phyloP scores from a whole-genome alignment of 1,140 invertebrate species.

The Bombus consobrinus region DNA sequence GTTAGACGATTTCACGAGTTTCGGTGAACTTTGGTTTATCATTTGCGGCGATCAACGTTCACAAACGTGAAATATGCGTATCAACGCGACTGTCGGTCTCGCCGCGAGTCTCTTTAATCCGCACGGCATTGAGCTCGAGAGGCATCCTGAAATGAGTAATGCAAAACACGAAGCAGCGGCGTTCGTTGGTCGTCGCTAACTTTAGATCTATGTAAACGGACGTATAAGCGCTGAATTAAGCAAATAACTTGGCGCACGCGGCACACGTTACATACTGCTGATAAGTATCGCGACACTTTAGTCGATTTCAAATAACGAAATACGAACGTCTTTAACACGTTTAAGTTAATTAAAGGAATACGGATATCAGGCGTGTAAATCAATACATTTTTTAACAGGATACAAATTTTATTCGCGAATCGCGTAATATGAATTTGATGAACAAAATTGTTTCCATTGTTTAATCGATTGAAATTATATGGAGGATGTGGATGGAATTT shows the following conservation, averaged over 20 bases:
- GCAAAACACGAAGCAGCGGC: constrained; percentile 28
- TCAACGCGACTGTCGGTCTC: neutral
- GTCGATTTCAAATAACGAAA: neutral
- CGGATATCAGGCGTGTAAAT: too few relatives aligned
- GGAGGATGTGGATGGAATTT: too few relatives aligned
- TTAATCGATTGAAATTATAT: too few relatives aligned
- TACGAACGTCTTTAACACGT: neutral
- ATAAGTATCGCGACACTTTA: neutral
- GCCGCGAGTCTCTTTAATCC: constrained; percentile 1
- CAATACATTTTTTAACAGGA: neutral
- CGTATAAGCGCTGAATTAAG: constrained; percentile 61
- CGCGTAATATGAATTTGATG: too few relatives aligned
- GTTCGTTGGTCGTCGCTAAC: constrained; percentile 56
- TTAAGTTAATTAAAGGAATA: neutral
- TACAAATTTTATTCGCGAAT: too few relatives aligned
- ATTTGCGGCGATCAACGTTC: neutral
- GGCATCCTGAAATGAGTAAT: constrained; percentile 57
- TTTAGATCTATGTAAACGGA: constrained; percentile 61
- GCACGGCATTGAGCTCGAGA: constrained; percentile 34
- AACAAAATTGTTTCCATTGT: too few relatives aligned
- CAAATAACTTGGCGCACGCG: constrained; percentile 54
- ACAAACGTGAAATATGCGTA: neutral
- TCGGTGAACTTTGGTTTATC: neutral
- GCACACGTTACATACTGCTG: constrained; percentile 27
- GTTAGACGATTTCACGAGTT: neutral